Evolutionary conservation across 2,797 vertebrate species (phyloP).

Genomic region (Ammospiza maritima): DNA sequence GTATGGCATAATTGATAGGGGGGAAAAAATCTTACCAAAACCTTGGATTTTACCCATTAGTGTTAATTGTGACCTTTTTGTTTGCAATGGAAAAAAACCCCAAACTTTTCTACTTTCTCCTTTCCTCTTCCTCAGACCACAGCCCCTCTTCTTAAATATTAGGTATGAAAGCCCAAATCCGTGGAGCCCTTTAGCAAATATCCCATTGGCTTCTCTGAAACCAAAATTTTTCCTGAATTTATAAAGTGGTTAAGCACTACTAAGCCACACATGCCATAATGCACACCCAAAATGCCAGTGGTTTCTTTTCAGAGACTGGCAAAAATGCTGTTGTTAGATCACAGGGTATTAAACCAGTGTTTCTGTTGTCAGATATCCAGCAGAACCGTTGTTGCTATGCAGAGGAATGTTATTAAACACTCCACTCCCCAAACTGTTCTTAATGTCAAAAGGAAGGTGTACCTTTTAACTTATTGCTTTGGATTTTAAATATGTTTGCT

Average conservation of each 20-base stretch:
- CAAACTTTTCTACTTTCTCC: not conserved
- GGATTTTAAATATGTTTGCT: not conserved
- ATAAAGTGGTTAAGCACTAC: not conserved
- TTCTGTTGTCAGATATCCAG: conserved; percentile 23
- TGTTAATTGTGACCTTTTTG: not conserved
- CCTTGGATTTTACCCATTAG: not conserved
- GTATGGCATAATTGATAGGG: not conserved
- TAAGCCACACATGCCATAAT: not conserved
- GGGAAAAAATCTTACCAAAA: not conserved
- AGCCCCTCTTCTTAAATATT: not conserved
- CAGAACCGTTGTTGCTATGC: not conserved
- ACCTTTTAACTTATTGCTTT: not conserved
- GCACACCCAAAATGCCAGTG: conserved; percentile 22
- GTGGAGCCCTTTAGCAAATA: not conserved
- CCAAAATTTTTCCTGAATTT: conserved; percentile 1
- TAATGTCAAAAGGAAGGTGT: not conserved
- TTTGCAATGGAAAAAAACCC: not conserved
- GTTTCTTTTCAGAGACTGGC: conserved; percentile 8
- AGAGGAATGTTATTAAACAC: not conserved
- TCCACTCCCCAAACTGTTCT: not conserved
- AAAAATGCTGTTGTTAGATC: not conserved
- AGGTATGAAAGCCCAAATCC: not conserved
- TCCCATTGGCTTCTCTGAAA: not conserved
- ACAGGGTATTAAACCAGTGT: not conserved
- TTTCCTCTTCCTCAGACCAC: not conserved